Evolutionary conservation across 1,140 invertebrate species (phyloP).

Genomic region (Drosophila orosa): DNA sequence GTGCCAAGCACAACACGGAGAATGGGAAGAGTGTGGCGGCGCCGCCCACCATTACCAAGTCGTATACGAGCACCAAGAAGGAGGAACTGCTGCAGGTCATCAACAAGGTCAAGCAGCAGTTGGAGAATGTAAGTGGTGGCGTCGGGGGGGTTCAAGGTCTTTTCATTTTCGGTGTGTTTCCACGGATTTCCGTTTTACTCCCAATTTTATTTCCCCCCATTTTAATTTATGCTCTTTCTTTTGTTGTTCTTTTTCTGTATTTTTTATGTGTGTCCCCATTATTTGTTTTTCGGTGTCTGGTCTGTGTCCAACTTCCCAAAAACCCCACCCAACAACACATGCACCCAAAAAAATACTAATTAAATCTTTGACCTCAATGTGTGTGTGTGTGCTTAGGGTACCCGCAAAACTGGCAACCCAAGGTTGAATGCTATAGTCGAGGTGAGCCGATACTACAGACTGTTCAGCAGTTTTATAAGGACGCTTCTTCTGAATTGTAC

Average conservation of each 20-base stretch:
- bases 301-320: constrained; percentile 55
- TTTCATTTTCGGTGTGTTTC: constrained; percentile 13
- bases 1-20: constrained; percentile 84
- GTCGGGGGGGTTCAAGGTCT: neutral
- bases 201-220: constrained; percentile 34
- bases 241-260: constrained; percentile 46
- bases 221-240: constrained; percentile 44
- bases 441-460: constrained; percentile 64
- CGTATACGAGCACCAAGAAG: constrained; percentile 88
- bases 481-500: constrained; percentile 42
- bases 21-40: constrained; percentile 74
- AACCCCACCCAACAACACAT: constrained; percentile 28
- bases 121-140: constrained; percentile 91
- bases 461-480: constrained; percentile 12
- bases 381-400: constrained; percentile 62
- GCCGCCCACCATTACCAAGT: constrained; percentile 85
- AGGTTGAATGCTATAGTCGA: constrained; percentile 79
- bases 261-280: constrained; percentile 62
- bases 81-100: constrained; percentile 94
- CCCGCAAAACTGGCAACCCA: constrained; percentile 76
- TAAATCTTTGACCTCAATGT: constrained; percentile 12
- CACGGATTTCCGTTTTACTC: constrained; percentile 10
- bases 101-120: constrained; percentile 93
- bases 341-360: constrained; percentile 35
- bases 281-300: constrained; percentile 63